Evolutionary conservation across 2,113 vertebrate genomes (phyloP), one percentile per base, ranked within the genome.

Genomic region (Archilochus colubris): DNA sequence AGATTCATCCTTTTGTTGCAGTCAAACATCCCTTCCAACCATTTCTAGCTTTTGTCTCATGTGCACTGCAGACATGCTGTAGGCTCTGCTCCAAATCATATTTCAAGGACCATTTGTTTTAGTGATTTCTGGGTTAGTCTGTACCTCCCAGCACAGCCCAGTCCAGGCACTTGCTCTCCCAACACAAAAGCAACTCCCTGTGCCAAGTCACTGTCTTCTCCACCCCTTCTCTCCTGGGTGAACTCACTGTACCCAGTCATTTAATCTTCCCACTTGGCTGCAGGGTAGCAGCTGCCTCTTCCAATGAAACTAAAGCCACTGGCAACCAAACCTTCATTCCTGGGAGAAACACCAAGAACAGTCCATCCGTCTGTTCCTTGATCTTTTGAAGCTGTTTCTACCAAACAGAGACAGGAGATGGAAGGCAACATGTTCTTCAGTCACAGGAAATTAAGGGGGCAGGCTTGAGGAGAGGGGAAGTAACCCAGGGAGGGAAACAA

Each of bases 21-120:
- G 43, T 53, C 85, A 74, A 74, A 89, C 1, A 0, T 91, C 15
- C 54, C 59, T 88, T 86, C 86, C 86, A 92, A 30, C 80, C 57
- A 61, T 90, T 90, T 95, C 91, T 93, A 96, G 95, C 68, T 93
- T 96, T 96, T 88, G 89, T 92, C 86, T 90, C 48, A 33, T 81
- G 69, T 79, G 86, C 14, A 1, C 62, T 87, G 77, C 78, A 95
- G 81, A 84, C 1, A 0, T 79, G 53, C 82, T 85, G 30, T n/a
- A 80, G 95, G 85, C 93, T 80, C 30, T 89, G 55, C 82, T 96
- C 92, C 94, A 96, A 88, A 86, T 86, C 50, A 7, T 61, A 94
- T 88, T 96, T 96, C 80, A 95, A 86, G 88, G 53, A 75, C 68
- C 90, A 86, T 96, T 96, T 96, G 79, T 83, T 96, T 83, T 80